Evolutionary conservation across 2,888 invertebrate species (phyloP).

Genomic region (Brachyptera risi): DNA sequence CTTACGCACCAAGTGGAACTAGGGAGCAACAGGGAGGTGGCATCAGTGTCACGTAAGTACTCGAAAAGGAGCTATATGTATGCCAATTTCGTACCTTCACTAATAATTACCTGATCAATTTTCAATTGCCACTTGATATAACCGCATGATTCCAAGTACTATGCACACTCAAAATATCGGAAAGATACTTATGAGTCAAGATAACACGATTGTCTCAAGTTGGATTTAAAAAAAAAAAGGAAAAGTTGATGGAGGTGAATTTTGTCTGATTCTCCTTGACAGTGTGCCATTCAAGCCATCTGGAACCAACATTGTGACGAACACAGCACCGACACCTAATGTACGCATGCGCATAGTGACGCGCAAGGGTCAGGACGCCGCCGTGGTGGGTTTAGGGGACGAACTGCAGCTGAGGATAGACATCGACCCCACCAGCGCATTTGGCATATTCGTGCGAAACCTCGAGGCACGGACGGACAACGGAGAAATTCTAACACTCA

Average conservation of each 20-base stretch:
- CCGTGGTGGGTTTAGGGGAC: conserved; percentile 46
- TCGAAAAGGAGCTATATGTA: no score
- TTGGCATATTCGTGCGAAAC: conserved; percentile 47
- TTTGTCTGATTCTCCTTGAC: conserved; percentile 11
- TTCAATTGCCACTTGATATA: no score
- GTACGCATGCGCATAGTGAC: conserved; percentile 46
- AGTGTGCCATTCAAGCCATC: conserved; percentile 44
- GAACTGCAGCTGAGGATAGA: conserved; percentile 45
- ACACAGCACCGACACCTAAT: conserved; percentile 47
- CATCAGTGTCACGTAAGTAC: conserved; percentile 45
- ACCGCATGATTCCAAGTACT: no score
- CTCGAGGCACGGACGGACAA: conserved; percentile 46
- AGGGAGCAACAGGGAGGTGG: conserved; percentile 40
- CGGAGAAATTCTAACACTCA: conserved; percentile 45
- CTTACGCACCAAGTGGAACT: conserved; percentile 41
- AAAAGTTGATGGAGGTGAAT: no score
- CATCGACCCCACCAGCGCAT: conserved; percentile 45
- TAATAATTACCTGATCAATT: no score
- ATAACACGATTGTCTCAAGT: no score
- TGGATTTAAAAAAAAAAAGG: no score
- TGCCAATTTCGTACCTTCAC: no score
- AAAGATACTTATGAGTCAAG: no score
- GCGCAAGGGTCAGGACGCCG: conserved; percentile 44
- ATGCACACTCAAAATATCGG: no score
- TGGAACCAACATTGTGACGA: conserved; percentile 45